Evolutionary conservation across 2,888 invertebrate species (phyloP).

Genomic region (Coelogynopora nodosa): DNA sequence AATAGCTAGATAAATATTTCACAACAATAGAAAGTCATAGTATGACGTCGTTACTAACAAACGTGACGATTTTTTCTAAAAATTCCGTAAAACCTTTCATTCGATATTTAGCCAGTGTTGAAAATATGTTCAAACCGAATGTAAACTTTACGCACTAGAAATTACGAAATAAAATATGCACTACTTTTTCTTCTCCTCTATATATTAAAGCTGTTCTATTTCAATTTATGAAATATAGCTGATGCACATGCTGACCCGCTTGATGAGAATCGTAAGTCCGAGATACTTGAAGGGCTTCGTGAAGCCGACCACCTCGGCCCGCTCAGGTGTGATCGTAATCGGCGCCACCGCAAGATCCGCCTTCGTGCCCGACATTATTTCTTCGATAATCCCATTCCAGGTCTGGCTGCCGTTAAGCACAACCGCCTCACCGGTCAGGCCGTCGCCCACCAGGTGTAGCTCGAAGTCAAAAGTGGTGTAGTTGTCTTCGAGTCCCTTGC

Average conservation of each 20-base stretch:
- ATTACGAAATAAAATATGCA: no score
- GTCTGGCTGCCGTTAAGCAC: background rate
- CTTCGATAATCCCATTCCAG: slow-evolving; percentile 92
- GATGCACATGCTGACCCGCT: slow-evolving; percentile 73
- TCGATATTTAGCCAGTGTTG: no score
- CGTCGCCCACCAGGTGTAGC: slow-evolving; percentile 80
- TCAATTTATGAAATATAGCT: background rate
- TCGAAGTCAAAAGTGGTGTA: slow-evolving; percentile 61
- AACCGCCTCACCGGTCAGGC: slow-evolving; percentile 79
- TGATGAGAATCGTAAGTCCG: slow-evolving; percentile 91
- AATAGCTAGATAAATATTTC: no score
- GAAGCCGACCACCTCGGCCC: slow-evolving; percentile 95
- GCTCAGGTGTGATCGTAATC: slow-evolving; percentile 91
- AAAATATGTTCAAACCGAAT: no score
- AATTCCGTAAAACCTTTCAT: no score
- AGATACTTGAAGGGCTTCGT: slow-evolving; percentile 98
- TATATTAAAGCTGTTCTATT: no score
- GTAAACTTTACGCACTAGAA: no score
- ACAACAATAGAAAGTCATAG: no score
- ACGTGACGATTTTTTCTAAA: no score
- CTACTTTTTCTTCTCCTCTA: no score
- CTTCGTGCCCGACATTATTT: slow-evolving; percentile 79
- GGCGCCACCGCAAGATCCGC: slow-evolving; percentile 97
- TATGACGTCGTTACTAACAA: no score
- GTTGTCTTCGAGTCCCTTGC: slow-evolving; percentile 33